Evolutionary conservation across 2,113 vertebrate genomes (phyloP), one percentile per base, ranked within the genome.

Genomic region (Oryzias javanicus): DNA sequence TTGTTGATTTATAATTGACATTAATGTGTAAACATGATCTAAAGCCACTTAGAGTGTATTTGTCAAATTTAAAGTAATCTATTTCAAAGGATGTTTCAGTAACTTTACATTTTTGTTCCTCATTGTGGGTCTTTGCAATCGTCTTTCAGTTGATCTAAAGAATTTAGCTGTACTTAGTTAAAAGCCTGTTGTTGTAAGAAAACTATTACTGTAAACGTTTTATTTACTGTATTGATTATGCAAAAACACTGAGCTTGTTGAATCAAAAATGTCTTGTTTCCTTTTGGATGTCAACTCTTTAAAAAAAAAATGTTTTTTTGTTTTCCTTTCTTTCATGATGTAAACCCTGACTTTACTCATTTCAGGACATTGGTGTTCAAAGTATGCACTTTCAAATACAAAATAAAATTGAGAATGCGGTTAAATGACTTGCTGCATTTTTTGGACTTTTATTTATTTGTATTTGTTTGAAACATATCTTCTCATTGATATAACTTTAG

Each of bases 361-460:
- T 80, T 76, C 58, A 74, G 66, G 64, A 61, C 67, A 71, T 53
- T 55, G 70, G 44, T 82, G 74, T 84, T 81, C 47, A 51, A 35
- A 77, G 79, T 85, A 71, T 73, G 76, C 78, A 86, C 86, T 80
- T 85, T 85, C 45, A 79, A 18, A 80, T 69, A 64, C 72, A 42
- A 68, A 87, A 87, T 85, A 87, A 85, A 87, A 56, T 61, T 74
- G 22, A 83, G 40, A 72, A 45, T 60, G 74, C 63, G 47, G 17
- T 59, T 64, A 19, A 55, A 67, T 20, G 0, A 55, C 15, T 49
- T 42, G 45, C 46, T 72, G 46, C 72, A 8, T 71, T 41, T 42
- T 70, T 68, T 79, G 66, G 1, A 47, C 4, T 27, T 27, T 27
- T 27, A 27, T 27, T 4, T 27, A 5, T 27, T 6, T 27, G 6